Percentiles rank a stretch among this genome's conserved stretches.
Evolutionary conservation across 2,113 vertebrate species (phyloP).

Genomic region (Cavia aperea): DNA sequence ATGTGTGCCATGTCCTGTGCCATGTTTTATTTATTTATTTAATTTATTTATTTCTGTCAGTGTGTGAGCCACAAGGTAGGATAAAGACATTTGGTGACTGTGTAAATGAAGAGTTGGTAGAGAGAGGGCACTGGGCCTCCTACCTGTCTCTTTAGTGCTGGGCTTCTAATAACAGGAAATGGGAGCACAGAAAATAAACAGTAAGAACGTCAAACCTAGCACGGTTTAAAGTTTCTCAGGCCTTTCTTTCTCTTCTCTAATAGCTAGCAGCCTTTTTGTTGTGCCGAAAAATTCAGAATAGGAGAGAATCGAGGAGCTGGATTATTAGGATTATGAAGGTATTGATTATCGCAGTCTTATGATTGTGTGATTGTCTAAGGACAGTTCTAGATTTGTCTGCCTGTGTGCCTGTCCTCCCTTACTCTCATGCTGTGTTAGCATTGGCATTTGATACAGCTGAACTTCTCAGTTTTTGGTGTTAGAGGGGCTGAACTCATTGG

Average conservation of each 20-base stretch:
- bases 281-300: not conserved
- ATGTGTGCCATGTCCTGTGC: not conserved
- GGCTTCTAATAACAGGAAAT: not conserved
- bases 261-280: not conserved
- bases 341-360: not conserved
- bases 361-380: not conserved
- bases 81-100: not conserved
- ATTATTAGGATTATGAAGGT: not conserved
- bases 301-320: not conserved
- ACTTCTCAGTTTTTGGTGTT: not conserved
- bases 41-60: not conserved
- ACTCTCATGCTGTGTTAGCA: not conserved
- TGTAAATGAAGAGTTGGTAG: not conserved
- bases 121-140: not conserved
- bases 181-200: not conserved
- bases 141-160: not conserved
- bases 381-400: not conserved
- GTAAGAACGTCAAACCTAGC: not conserved
- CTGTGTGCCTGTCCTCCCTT: not conserved
- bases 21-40: not conserved
- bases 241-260: not conserved
- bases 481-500: not conserved
- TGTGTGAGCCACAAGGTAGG: not conserved
- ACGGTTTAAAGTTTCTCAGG: not conserved
- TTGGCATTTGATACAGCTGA: not conserved